Base-by-base conservation (phyloP, 2,888 invertebrate species). In the Pilophorus perplexus region DNA sequence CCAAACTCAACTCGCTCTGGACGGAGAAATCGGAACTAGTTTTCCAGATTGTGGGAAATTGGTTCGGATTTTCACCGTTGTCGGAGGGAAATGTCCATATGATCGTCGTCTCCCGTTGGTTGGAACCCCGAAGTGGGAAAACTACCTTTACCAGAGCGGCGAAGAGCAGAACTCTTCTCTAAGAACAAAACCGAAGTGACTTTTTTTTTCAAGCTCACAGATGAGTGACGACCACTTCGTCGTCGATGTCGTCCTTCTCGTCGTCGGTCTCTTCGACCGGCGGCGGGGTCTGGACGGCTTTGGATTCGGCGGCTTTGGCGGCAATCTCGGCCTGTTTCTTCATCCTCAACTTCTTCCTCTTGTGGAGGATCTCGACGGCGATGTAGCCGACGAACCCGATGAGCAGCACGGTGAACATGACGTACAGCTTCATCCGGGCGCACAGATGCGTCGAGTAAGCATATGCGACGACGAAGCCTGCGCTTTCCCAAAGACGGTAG, bases 401-500 rank as follows among this genome's bases (percentile, higher is more conserved):
- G 16, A 86, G 77, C 6, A 93, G 81, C 25, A 90, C 87, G n/a
- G 83, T 82, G 76, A 91, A 80, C 81, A 92, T 84, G 18, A 92
- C 89, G 77, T 89, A 90, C 0, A 93, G 83, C 81, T 93, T 93
- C 85, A 88, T 88, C 68, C 86, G 80, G 64, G 90, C 89, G 78
- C 92, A 92, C 23, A 92, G 80, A 73, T 90, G 89, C 23, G 90
- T 91, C 73, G 90, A 90, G 79, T 91, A 92, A 0, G 90, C 90
- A 75, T 92, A 93, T 8, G 92, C 91, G 50, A 92, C 86, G 27
- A 93, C 92, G 77, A 93, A 93, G 1, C 93, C 93, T 2, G 87
- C 85, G 60, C 90, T 90, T 78, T 93, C 93, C 93, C 93, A 93
- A 4, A 93, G 82, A 25, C 92, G 84, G 78, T 86, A 93, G 80